Evolutionary conservation across 2,797 vertebrate species (phyloP).

Genomic region (Trichosurus vulpecula): DNA sequence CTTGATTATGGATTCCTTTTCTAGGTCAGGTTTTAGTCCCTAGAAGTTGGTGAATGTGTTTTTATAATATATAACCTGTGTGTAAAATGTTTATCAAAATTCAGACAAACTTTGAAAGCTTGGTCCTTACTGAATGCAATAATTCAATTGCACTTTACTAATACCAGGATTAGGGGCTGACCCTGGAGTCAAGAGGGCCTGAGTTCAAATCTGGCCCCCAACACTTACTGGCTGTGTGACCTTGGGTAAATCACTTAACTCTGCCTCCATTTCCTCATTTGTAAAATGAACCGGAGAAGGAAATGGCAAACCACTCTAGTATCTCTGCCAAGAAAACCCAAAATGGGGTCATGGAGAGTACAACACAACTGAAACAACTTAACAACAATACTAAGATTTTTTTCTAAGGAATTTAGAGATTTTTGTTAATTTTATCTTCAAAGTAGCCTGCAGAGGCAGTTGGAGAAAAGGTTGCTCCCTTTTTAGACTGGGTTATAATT

Average conservation of each 20-base stretch:
- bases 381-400: constrained; percentile 43
- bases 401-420: constrained; percentile 37
- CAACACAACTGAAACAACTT: neutral
- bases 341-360: neutral
- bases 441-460: neutral
- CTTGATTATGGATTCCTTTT: neutral
- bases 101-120: neutral
- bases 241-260: neutral
- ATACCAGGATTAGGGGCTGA: neutral
- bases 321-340: neutral
- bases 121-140: neutral
- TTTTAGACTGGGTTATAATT: neutral
- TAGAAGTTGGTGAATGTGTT: neutral
- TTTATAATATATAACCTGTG: neutral
- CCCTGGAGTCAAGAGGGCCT: neutral
- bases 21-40: neutral
- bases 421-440: constrained; percentile 40
- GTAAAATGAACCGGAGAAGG: neutral
- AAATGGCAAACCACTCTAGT: neutral
- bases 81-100: neutral
- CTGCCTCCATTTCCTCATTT: neutral
- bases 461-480: neutral
- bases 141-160: neutral
- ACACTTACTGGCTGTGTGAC: neutral
- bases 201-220: neutral